phyloP scores from a whole-genome alignment of 2,888 invertebrate genomes.

The Lepidocyrtinus sp. region DNA sequence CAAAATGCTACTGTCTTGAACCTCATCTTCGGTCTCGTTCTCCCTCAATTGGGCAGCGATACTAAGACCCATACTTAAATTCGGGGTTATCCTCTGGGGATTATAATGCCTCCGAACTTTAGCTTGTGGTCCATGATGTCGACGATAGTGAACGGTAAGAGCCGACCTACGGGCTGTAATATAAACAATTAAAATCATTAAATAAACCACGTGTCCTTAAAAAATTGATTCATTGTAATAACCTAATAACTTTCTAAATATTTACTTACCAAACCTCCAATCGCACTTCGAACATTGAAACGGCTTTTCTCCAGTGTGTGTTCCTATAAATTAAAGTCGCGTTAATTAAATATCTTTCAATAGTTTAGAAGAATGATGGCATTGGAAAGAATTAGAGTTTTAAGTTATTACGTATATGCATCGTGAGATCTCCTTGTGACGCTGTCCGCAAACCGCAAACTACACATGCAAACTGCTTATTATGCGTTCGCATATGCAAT shows the following conservation, averaged over 20 bases:
- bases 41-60: neutral
- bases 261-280: slow-evolving; percentile 58
- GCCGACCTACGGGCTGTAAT: slow-evolving; percentile 43
- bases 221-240: too few relatives aligned
- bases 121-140: slow-evolving; percentile 55
- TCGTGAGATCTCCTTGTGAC: slow-evolving; percentile 53
- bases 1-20: slow-evolving; percentile 33
- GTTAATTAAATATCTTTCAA: too few relatives aligned
- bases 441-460: slow-evolving; percentile 55
- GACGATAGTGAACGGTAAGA: slow-evolving; percentile 49
- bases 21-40: neutral
- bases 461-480: slow-evolving; percentile 45
- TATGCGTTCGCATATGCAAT: slow-evolving; percentile 52
- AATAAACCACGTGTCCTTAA: too few relatives aligned
- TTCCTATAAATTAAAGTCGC: too few relatives aligned
- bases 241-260: too few relatives aligned
- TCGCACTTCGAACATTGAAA: slow-evolving; percentile 46
- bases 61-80: neutral
- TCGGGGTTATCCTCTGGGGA: slow-evolving; percentile 37
- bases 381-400: too few relatives aligned
- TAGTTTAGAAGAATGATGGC: too few relatives aligned
- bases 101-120: slow-evolving; percentile 50
- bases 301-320: slow-evolving; percentile 55
- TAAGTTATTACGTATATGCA: slow-evolving; percentile 52
- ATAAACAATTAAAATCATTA: too few relatives aligned